phyloP scores from a whole-genome alignment of 2,888 invertebrate genomes.

The Brenthis daphne region DNA sequence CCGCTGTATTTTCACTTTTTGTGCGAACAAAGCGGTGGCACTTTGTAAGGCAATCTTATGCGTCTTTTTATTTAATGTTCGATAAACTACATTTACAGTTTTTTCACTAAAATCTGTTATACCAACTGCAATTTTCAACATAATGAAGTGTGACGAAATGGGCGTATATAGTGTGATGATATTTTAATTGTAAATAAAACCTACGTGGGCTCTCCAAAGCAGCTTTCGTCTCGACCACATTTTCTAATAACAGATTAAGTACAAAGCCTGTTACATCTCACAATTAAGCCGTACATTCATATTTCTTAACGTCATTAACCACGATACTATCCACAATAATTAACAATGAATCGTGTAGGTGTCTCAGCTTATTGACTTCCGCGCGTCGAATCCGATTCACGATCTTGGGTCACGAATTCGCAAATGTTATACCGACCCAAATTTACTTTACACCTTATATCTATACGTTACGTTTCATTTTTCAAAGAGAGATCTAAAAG shows the following conservation, averaged over 20 bases:
- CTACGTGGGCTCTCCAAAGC: not conserved
- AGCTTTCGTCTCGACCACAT: conserved; percentile 1
- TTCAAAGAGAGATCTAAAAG: conserved; percentile 25
- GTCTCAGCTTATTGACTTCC: conserved; percentile 43
- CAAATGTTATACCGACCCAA: conserved; percentile 33
- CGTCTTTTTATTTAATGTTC: conserved; percentile 9
- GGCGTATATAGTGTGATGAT: not conserved
- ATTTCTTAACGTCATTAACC: conserved; percentile 34
- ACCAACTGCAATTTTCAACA: not conserved
- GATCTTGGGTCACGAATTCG: conserved; percentile 45
- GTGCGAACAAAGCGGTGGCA: conserved; percentile 17
- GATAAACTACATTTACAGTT: not conserved
- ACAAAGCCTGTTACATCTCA: conserved; percentile 20
- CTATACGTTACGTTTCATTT: conserved; percentile 26
- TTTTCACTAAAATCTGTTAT: not conserved
- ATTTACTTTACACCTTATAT: conserved; percentile 30
- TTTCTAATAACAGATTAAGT: conserved; percentile 21
- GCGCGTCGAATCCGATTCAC: conserved; percentile 45
- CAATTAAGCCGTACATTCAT: conserved; percentile 36
- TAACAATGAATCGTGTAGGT: conserved; percentile 44
- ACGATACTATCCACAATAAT: conserved; percentile 40
- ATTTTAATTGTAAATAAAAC: not conserved
- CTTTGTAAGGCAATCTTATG: conserved; percentile 21
- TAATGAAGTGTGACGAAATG: not conserved
- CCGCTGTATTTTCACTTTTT: conserved; percentile 38